These are phyloP conservation scores for Eublepharis macularius DNA, from an alignment of 2,113 vertebrate species.

Conservation along the genomic window DNA sequence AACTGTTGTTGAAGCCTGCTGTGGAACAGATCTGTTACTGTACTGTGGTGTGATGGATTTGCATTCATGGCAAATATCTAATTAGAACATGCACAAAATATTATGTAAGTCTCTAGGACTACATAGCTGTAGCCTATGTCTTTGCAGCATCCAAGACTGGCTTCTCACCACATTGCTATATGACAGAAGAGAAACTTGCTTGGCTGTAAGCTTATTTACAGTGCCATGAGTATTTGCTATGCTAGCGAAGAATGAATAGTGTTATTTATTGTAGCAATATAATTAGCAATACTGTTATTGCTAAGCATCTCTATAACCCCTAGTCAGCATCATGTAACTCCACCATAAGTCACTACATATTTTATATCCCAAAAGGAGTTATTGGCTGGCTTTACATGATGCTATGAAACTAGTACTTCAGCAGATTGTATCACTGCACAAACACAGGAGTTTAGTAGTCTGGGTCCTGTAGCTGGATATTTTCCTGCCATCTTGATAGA, in stretches of 20 bases:
- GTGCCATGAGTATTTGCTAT: slow-evolving; percentile 59
- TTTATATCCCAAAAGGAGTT: slow-evolving; percentile 55
- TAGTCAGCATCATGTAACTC: slow-evolving; percentile 60
- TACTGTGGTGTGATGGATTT: slow-evolving; percentile 22
- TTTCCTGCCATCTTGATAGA: neutral
- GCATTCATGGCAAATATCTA: neutral
- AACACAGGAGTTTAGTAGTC: slow-evolving; percentile 21
- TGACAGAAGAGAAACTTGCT: slow-evolving; percentile 54
- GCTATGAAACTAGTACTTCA: slow-evolving; percentile 33
- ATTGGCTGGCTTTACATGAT: slow-evolving; percentile 48
- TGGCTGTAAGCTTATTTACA: slow-evolving; percentile 58
- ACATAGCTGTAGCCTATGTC: slow-evolving; percentile 36
- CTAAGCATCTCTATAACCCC: slow-evolving; percentile 57
- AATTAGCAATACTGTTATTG: slow-evolving; percentile 72
- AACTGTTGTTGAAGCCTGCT: slow-evolving; percentile 33
- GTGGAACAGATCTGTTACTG: slow-evolving; percentile 25
- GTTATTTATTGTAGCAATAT: slow-evolving; percentile 65
- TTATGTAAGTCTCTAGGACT: slow-evolving; percentile 5
- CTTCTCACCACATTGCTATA: slow-evolving; percentile 33
- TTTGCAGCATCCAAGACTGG: slow-evolving; percentile 36
- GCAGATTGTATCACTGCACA: slow-evolving; percentile 28
- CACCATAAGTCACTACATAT: slow-evolving; percentile 51
- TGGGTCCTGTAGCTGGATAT: neutral
- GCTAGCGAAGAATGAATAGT: slow-evolving; percentile 56
- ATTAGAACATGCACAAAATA: slow-evolving; percentile 22